Conservation (phyloP, 2,113 vertebrate species). For the Nesoenas mayeri region DNA sequence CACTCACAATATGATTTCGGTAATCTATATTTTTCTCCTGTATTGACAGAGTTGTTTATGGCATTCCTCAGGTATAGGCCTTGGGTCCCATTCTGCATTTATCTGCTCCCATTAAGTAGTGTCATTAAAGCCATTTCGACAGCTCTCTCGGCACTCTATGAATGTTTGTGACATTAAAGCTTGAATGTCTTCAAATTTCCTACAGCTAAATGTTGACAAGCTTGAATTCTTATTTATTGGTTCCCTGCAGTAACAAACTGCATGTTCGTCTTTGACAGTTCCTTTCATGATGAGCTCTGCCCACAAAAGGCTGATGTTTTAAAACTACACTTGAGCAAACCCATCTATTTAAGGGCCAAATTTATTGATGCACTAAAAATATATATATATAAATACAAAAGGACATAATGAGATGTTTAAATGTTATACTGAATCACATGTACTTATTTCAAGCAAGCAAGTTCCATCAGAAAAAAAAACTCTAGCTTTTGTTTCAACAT, state of each 20-base stretch:
- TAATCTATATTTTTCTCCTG: neutral
- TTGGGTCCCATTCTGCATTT: slow-evolving; percentile 49
- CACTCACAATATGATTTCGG: neutral
- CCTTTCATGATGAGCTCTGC: neutral
- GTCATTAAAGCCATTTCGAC: slow-evolving; percentile 43
- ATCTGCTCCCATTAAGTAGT: slow-evolving; percentile 35
- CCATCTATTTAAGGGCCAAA: neutral
- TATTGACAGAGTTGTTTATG: slow-evolving; percentile 37
- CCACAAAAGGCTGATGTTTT: slow-evolving; percentile 12
- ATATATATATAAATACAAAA: neutral
- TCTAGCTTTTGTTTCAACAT: neutral
- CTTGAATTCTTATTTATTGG: slow-evolving; percentile 61
- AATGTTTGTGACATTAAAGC: slow-evolving; percentile 49
- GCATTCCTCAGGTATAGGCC: slow-evolving; percentile 27
- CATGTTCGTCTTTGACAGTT: slow-evolving; percentile 5
- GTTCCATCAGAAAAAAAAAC: neutral
- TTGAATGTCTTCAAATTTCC: slow-evolving; percentile 55
- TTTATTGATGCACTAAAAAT: neutral
- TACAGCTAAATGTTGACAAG: slow-evolving; percentile 60
- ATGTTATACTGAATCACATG: neutral
- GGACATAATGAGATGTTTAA: neutral
- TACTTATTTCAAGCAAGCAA: neutral
- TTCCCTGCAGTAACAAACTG: slow-evolving; percentile 47
- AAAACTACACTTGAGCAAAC: neutral
- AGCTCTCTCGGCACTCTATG: slow-evolving; percentile 20